These are phyloP conservation scores for Ectropis crepuscularia DNA, from an alignment of 2,888 invertebrate species.

Conservation along the genomic window DNA sequence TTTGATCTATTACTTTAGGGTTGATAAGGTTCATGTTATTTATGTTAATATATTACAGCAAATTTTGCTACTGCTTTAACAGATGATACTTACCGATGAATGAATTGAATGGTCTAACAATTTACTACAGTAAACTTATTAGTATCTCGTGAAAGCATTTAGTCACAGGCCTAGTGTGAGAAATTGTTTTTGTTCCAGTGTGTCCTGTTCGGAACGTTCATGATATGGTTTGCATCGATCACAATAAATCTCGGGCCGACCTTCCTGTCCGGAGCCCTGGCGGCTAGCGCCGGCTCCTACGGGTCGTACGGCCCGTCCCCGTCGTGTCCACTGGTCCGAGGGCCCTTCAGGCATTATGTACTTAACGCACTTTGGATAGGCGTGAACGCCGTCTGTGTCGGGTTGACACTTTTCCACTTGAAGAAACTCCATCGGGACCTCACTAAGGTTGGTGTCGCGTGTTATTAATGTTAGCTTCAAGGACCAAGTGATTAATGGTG, in stretches of 20 bases:
- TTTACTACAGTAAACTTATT: no score
- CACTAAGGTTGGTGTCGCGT: constrained; percentile 84
- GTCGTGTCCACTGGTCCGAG: constrained; percentile 93
- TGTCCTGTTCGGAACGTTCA: constrained; percentile 95
- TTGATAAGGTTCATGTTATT: no score
- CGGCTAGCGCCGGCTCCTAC: constrained; percentile 90
- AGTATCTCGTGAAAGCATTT: no score
- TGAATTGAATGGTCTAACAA: no score
- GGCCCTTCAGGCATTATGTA: constrained; percentile 95
- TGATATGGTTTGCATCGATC: constrained; percentile 97
- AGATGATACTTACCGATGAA: no score
- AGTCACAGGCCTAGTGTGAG: no score
- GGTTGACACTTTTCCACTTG: constrained; percentile 93
- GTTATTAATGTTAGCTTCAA: constrained; percentile 33
- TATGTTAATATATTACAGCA: not conserved
- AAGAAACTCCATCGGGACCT: constrained; percentile 92
- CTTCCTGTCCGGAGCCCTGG: constrained; percentile 92
- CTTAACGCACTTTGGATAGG: constrained; percentile 96
- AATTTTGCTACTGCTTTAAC: not conserved
- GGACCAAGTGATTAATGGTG: constrained; percentile 26
- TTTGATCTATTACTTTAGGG: no score
- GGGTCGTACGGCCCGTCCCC: constrained; percentile 89
- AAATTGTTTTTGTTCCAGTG: constrained; percentile 85
- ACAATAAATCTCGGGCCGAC: constrained; percentile 96
- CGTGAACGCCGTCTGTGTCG: constrained; percentile 93